A percentile compares a stretch with the other conserved stretches of the same genome.
Evolutionary conservation across 2,888 invertebrate species (phyloP).

Genomic region (Melanophora roralis): DNA sequence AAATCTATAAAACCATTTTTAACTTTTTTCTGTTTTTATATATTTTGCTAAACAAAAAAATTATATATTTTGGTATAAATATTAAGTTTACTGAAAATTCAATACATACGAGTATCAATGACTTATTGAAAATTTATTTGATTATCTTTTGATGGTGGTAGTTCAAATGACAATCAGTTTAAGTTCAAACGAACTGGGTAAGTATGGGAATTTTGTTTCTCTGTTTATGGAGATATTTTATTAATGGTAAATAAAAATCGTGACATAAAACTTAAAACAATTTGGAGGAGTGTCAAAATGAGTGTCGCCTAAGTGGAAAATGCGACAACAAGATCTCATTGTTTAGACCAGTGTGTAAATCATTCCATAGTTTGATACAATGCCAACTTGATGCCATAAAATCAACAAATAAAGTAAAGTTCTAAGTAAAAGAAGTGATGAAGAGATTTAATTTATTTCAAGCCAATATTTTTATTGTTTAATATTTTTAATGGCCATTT

Average conservation of each 20-base stretch:
- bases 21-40: neutral
- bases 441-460: too few species aligned
- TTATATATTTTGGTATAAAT: neutral
- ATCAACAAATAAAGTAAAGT: neutral
- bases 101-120: neutral
- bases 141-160: conserved; percentile 53
- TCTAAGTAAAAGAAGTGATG: too few species aligned
- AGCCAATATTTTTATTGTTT: too few species aligned
- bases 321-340: neutral
- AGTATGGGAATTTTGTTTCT: too few species aligned
- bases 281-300: conserved; percentile 63
- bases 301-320: conserved; percentile 43
- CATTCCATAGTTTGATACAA: conserved; percentile 4
- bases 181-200: conserved; percentile 43
- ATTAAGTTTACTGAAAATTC: neutral
- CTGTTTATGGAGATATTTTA: neutral
- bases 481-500: too few species aligned
- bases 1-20: conserved; percentile 46
- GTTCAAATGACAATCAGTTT: conserved; percentile 59
- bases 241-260: conserved; percentile 30
- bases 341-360: neutral
- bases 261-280: conserved; percentile 52
- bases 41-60: neutral
- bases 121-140: neutral
- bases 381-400: conserved; percentile 8